A percentile compares a stretch with the other conserved stretches of the same genome.
Evolutionary conservation across 2,113 vertebrate genomes (phyloP).

Genomic region (Alethe diademata): DNA sequence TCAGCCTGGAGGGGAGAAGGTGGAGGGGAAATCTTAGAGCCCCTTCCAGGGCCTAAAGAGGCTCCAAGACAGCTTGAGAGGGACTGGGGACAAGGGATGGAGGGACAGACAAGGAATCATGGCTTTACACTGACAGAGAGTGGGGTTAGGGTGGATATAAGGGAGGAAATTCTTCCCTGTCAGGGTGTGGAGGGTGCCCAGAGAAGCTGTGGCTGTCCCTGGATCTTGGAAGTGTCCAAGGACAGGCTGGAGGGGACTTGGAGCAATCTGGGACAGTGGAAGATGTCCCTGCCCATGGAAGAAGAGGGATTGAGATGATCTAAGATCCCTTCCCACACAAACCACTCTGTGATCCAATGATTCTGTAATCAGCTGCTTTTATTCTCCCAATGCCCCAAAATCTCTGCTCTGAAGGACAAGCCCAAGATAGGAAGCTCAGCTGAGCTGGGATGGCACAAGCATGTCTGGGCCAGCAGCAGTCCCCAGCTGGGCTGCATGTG

Average conservation of each 20-base stretch:
- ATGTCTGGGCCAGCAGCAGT: not conserved
- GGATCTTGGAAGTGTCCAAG: not conserved
- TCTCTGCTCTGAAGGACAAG: not conserved
- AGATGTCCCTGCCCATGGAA: not conserved
- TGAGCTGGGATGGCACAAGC: not conserved
- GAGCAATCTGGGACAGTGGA: fast-evolving
- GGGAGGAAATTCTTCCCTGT: fast-evolving
- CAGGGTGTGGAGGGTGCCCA: fast-evolving
- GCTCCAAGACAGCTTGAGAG: not conserved
- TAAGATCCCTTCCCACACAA: not conserved
- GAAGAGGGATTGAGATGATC: not conserved
- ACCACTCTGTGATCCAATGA: not conserved
- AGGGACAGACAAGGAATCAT: not conserved
- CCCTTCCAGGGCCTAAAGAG: not conserved
- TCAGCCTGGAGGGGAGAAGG: not conserved
- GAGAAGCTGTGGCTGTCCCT: not conserved
- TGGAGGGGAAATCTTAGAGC: fast-evolving
- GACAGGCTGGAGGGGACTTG: fast-evolving
- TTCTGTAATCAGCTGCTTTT: not conserved
- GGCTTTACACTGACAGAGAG: not conserved
- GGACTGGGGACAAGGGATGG: fast-evolving
- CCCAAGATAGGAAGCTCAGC: fast-evolving
- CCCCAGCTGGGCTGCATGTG: not conserved
- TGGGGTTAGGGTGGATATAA: no score
- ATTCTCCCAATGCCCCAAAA: not conserved